phyloP scores from a whole-genome alignment of 1,140 invertebrate genomes.

The Lanistes nyassanus region DNA sequence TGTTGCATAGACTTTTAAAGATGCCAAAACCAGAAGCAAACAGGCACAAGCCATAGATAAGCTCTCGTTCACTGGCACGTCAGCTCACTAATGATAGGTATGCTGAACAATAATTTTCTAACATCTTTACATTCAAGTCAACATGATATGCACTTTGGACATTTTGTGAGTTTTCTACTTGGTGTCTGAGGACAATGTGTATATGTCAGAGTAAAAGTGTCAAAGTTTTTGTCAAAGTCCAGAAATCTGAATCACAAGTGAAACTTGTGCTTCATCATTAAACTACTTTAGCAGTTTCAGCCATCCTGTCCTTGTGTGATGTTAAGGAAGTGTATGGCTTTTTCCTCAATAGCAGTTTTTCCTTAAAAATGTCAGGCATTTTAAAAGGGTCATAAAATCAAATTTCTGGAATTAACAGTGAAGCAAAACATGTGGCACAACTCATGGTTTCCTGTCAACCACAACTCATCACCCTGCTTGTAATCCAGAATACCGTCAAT shows the following conservation, averaged over 20 bases:
- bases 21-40: constrained; percentile 10
- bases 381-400: no score
- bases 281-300: no score
- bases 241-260: neutral
- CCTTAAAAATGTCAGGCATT: no score
- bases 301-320: no score
- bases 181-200: neutral
- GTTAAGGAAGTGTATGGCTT: no score
- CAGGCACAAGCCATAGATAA: constrained; percentile 5
- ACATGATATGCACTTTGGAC: constrained; percentile 21
- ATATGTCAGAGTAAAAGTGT: neutral
- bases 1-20: neutral
- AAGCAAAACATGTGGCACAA: no score
- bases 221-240: neutral
- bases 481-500: no score
- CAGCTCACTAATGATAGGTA: constrained; percentile 13
- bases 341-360: no score
- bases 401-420: no score
- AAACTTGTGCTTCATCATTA: neutral
- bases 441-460: no score
- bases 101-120: constrained; percentile 14
- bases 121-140: constrained; percentile 23
- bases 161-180: neutral
- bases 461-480: no score
- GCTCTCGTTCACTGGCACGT: neutral